Evolutionary conservation across 2,113 vertebrate genomes (phyloP), one percentile per base, ranked within the genome.

Genomic region (Dipodomys merriami): DNA sequence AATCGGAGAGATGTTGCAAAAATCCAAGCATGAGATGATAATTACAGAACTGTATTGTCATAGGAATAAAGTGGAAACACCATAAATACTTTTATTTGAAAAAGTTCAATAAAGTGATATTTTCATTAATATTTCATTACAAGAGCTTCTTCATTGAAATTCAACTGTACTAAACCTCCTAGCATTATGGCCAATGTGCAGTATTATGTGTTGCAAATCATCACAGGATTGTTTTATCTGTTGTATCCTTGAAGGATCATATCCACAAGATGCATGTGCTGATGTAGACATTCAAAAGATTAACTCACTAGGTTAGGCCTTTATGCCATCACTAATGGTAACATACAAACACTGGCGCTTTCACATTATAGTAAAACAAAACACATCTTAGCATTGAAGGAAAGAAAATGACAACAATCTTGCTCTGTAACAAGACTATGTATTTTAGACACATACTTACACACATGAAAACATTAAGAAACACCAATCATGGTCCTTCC

Each of bases 91-190:
- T 93, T 72, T n/a, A 68, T 86, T 91, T 83, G 84, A 72, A 93
- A 89, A 84, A n/a, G 49, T n/a, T 69, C 12, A 68, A 46, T 35
- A 90, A 6, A 68, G n/a, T 20, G 86, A 86, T 29, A 20, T 12
- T 81, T 83, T 74, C 67, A 74, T 65, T 88, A 92, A 49, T 72
- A 91, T 80, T 76, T 95, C 30, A 76, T n/a, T 80, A 27, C 33
- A 84, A 74, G 79, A 86, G 29, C 46, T 88, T 7, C 1, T 29
- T 60, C 33, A 44, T 79, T 92, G 76, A 88, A 49, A 93, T 35
- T 68, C 33, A 95, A 89, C 22, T 60, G 22, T 83, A 49, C 8
- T 83, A 16, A 33, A 6, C n/a, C 67, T 94, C 67, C 71, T 44
- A 71, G 27, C 64, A 80, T 67, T 46, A n/a, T 77, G 19, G 35